Evolutionary conservation across 1,140 invertebrate genomes (phyloP).

Genomic region (Bombus sylvicola): DNA sequence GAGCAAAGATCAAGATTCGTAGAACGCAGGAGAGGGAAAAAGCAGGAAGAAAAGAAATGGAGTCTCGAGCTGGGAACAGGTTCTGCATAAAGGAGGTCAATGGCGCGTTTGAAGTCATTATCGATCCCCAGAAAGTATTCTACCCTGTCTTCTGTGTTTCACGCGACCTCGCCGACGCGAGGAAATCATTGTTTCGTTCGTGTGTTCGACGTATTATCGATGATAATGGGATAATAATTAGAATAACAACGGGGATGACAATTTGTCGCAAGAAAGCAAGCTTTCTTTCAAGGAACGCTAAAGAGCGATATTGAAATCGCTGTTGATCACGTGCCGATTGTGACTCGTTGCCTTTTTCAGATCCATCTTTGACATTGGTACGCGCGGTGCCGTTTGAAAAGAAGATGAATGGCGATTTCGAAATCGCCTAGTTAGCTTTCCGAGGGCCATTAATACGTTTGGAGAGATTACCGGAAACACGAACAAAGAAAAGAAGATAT

Average conservation of each 20-base stretch:
- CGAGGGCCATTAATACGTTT: too few relatives aligned
- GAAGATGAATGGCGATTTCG: too few relatives aligned
- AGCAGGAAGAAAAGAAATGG: constrained; percentile 53
- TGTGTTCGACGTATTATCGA: background rate
- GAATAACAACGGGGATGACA: background rate
- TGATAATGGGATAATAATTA: background rate
- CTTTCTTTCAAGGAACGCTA: background rate
- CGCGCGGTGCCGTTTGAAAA: too few relatives aligned
- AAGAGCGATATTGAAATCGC: background rate
- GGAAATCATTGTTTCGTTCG: background rate
- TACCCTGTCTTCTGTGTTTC: constrained; percentile 9
- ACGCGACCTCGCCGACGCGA: background rate
- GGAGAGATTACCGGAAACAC: too few relatives aligned
- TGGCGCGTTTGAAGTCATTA: constrained; percentile 73
- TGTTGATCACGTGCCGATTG: background rate
- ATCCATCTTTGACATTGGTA: too few relatives aligned
- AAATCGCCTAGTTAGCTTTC: too few relatives aligned
- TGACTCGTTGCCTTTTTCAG: background rate
- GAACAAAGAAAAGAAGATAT: too few relatives aligned
- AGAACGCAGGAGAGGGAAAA: constrained; percentile 24
- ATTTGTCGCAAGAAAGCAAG: background rate
- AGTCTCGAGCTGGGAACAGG: constrained; percentile 62
- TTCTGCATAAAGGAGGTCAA: constrained; percentile 74
- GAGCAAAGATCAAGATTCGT: constrained; percentile 1
- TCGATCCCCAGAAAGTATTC: constrained; percentile 44